phyloP scores from a whole-genome alignment of 2,797 vertebrate genomes.

The Balearica regulorum region DNA sequence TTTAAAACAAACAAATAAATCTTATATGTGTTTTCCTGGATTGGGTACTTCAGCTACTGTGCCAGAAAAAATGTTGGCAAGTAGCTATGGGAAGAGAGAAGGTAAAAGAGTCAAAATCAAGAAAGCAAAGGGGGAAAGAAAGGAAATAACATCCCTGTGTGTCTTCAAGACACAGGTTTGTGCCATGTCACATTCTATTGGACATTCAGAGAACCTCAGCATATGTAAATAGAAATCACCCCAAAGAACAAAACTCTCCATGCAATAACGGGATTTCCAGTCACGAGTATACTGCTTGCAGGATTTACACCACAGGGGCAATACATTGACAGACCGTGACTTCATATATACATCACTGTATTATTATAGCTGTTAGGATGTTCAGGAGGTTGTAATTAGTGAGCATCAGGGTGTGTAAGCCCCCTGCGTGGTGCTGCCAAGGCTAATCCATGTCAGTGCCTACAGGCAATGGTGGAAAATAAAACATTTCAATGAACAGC shows the following conservation, averaged over 20 bases:
- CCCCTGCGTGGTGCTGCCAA: slow-evolving; percentile 22
- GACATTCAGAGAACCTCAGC: neutral
- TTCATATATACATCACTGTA: slow-evolving; percentile 21
- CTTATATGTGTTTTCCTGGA: neutral
- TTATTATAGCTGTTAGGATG: slow-evolving; percentile 24
- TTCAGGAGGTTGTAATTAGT: slow-evolving; percentile 59
- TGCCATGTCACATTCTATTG: neutral
- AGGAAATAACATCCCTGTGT: neutral
- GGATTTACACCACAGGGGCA: slow-evolving; percentile 15
- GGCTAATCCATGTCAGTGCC: slow-evolving; percentile 49
- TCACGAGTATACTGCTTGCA: slow-evolving; percentile 8
- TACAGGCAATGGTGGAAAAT: slow-evolving; percentile 20
- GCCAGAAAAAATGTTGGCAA: neutral
- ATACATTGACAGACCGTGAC: neutral
- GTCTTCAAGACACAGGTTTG: neutral
- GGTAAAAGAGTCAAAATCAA: neutral
- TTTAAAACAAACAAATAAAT: neutral
- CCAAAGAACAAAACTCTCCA: neutral
- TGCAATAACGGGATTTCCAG: neutral
- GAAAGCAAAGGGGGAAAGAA: neutral
- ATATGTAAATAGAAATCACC: neutral
- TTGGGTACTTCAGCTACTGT: neutral
- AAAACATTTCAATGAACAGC: slow-evolving; percentile 17
- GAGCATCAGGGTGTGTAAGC: slow-evolving; percentile 38
- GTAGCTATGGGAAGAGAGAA: neutral